Base-by-base conservation (phyloP, 2,888 invertebrate species). In the Caenorhabditis sp. region DNA sequence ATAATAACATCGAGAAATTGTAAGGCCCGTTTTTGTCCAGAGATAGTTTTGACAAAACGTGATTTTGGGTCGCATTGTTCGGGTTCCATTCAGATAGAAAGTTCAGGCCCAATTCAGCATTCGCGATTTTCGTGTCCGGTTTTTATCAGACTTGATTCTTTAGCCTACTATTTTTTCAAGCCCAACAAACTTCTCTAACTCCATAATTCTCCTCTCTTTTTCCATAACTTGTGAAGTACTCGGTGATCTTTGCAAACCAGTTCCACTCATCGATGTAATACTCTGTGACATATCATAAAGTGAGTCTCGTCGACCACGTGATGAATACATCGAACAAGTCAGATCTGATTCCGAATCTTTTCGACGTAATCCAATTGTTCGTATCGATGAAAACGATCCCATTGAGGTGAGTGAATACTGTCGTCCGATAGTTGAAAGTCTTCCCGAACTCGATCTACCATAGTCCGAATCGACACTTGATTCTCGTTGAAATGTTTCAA, bases 401-500 rank as follows among this genome's bases (percentile, higher is more conserved):
- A 79, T 66, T 14, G 80, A 80, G 27, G 76, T 74, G 36, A 79
- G 63, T 0, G 79, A 79, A 62, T 79, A 79, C 60, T 81, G 79
- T 63, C 82, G 69, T 58, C 81, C 77, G 37, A 81, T 66, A 5
- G 76, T 70, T 17, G 78, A 76, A 4, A 70, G 43, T 10, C 77
- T 26, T n/a, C 75, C 73, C 0, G 74, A 77, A 61, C 73, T 71
- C 14, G 78, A 78, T 66, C 75, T 65, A 53, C 84, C 83, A 66
- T 77, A 84, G 62, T 85, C 85, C 37, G 85, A 84, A 67, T 85
- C 85, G 1, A 84, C 79, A 50, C 81, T 81, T 1, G 81, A 79
- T 61, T 85, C 85, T 17, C 83, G 37, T 24, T 84, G 81, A 63
- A 83, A 81, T 3, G 73, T 63, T 23, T 80, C 81, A 21, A 82